Conservation (phyloP, 2,797 vertebrate species). For the Sebastes cheni region DNA sequence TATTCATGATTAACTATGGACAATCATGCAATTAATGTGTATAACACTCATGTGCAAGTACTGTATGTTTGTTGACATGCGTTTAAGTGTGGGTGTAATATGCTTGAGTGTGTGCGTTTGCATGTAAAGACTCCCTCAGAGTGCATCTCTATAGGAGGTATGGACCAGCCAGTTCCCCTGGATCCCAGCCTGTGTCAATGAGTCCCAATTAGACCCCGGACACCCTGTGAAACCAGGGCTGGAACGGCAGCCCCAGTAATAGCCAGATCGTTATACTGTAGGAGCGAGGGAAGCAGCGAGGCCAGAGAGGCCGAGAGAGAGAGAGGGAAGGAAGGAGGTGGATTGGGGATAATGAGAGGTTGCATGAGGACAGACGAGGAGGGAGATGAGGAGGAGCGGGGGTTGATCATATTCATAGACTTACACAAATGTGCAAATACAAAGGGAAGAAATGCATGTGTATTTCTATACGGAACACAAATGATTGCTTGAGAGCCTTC, state of each 20-base stretch:
- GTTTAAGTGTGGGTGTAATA: background rate
- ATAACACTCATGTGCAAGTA: background rate
- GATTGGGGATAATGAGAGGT: conserved; percentile 59
- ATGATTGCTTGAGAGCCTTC: background rate
- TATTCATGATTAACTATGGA: too few species aligned
- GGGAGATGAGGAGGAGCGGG: conserved; percentile 2
- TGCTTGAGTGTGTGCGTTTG: background rate
- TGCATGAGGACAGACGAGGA: conserved; percentile 41
- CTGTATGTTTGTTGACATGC: background rate
- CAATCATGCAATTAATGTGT: background rate
- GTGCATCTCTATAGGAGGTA: conserved; percentile 1
- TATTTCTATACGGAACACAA: background rate
- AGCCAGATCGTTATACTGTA: conserved; percentile 45
- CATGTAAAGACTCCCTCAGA: conserved; percentile 4
- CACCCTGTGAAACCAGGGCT: conserved; percentile 52
- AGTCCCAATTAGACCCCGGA: conserved; percentile 63
- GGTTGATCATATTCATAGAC: conserved; percentile 36
- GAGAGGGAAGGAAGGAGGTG: conserved; percentile 12
- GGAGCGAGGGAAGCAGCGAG: conserved; percentile 29
- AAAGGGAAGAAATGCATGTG: background rate
- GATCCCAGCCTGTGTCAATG: conserved; percentile 20
- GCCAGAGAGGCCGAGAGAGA: conserved; percentile 26
- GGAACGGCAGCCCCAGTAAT: conserved; percentile 51
- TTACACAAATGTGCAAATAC: background rate
- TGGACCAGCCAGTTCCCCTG: background rate